A percentile compares a stretch with the other conserved stretches of the same genome.
These are phyloP conservation scores for Campoplex capitator DNA, from an alignment of 2,888 invertebrate species.

Conservation along the genomic window DNA sequence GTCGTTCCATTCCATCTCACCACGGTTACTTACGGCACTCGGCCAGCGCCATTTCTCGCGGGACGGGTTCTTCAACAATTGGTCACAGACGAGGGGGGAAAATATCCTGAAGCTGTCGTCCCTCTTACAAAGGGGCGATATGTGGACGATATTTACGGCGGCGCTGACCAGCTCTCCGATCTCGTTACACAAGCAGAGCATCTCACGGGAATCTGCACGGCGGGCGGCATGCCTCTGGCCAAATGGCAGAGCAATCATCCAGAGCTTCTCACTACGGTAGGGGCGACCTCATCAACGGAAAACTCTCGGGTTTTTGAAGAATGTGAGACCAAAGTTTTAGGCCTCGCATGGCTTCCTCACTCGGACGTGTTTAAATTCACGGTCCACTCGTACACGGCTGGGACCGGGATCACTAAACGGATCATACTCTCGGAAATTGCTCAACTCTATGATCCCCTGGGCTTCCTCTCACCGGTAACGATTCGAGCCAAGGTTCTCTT, in stretches of 20 bases:
- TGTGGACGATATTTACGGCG: slow-evolving; percentile 65
- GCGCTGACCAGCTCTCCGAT: slow-evolving; percentile 35
- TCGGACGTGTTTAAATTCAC: not conserved
- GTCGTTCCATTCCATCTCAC: slow-evolving; percentile 42
- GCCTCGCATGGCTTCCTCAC: not conserved
- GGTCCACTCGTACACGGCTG: no score
- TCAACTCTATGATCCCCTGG: slow-evolving; percentile 2
- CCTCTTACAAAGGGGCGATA: slow-evolving; percentile 50
- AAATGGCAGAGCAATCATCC: slow-evolving; percentile 51
- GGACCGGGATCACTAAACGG: not conserved
- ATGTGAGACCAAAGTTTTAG: not conserved
- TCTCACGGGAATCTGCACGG: slow-evolving; percentile 14
- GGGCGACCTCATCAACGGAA: not conserved
- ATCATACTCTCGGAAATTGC: slow-evolving; percentile 7
- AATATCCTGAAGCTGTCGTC: no score
- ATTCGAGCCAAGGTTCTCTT: not conserved
- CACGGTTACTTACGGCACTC: slow-evolving; percentile 53
- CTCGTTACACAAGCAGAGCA: not conserved
- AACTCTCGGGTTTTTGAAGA: slow-evolving; percentile 43
- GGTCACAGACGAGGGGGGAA: no score
- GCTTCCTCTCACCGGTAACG: not conserved
- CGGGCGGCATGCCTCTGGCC: slow-evolving; percentile 51
- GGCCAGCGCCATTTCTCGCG: slow-evolving; percentile 60
- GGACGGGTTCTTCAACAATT: not conserved
- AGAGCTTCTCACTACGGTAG: not conserved